Percentiles rank a stretch among this genome's conserved stretches.
Evolutionary conservation across 2,888 invertebrate genomes (phyloP).

Genomic region (Tipula confusa): DNA sequence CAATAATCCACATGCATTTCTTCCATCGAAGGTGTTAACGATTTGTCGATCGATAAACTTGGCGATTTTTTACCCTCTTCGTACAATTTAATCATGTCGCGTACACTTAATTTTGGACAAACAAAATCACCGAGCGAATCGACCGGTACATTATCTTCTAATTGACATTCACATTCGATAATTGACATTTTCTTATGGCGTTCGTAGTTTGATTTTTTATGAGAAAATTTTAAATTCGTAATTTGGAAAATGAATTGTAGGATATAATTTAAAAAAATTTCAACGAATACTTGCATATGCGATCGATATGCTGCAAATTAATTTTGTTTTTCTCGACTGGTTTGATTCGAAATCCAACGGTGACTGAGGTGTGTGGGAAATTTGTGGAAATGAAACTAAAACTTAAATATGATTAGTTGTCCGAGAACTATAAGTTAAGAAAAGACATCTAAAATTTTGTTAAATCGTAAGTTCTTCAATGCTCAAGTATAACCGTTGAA

Average conservation of each 20-base stretch:
- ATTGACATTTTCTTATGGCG: neutral
- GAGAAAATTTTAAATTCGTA: neutral
- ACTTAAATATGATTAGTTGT: too few relatives aligned
- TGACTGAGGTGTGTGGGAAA: neutral
- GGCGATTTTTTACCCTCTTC: neutral
- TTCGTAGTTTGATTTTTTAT: neutral
- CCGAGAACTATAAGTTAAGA: too few relatives aligned
- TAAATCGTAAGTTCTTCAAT: too few relatives aligned
- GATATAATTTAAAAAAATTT: neutral
- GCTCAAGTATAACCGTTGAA: too few relatives aligned
- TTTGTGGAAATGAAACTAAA: too few relatives aligned
- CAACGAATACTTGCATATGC: constrained; percentile 20
- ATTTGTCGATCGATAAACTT: neutral
- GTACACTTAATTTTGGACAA: neutral
- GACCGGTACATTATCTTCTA: neutral
- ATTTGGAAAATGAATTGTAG: neutral
- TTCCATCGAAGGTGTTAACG: neutral
- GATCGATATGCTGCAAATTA: neutral
- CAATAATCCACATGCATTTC: neutral
- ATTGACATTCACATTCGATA: neutral
- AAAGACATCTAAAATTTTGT: too few relatives aligned
- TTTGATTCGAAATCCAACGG: neutral
- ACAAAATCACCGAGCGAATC: neutral
- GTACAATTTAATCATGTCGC: neutral
- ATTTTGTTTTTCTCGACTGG: neutral